These are phyloP conservation scores for Halcyon chelicuti DNA, from an alignment of 2,797 vertebrate genomes.

Conservation along the genomic window DNA sequence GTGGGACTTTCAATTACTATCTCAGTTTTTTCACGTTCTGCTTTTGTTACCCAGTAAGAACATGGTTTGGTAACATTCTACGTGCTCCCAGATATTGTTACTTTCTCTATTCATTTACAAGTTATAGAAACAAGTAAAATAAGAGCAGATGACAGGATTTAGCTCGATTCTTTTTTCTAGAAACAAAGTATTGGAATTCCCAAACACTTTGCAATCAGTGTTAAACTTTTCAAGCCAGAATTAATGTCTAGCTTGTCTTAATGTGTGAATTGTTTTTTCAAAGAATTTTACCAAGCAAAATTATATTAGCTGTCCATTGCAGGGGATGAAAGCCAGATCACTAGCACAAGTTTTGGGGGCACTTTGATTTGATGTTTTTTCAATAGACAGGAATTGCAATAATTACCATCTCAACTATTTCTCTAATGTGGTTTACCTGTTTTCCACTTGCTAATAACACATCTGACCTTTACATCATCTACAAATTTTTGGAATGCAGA, in stretches of 20 bases:
- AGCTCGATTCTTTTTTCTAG: neutral
- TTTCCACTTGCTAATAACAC: neutral
- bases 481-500: neutral
- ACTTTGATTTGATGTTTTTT: conserved; percentile 25
- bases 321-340: neutral
- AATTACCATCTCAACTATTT: neutral
- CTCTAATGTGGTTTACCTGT: neutral
- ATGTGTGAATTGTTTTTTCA: neutral
- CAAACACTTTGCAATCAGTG: neutral
- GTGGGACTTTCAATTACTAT: neutral
- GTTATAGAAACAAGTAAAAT: neutral
- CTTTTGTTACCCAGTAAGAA: neutral
- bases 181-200: neutral
- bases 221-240: neutral
- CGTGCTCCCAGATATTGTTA: neutral
- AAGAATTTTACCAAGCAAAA: neutral
- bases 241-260: neutral
- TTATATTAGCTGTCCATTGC: neutral
- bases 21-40: neutral
- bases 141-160: neutral
- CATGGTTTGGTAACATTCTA: neutral
- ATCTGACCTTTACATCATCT: neutral
- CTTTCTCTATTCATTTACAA: neutral
- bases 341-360: neutral
- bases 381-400: neutral